Percentiles rank a stretch among this genome's conserved stretches.
These are phyloP conservation scores for Pedicia rivosa DNA, from an alignment of 2,888 invertebrate species.

Conservation along the genomic window DNA sequence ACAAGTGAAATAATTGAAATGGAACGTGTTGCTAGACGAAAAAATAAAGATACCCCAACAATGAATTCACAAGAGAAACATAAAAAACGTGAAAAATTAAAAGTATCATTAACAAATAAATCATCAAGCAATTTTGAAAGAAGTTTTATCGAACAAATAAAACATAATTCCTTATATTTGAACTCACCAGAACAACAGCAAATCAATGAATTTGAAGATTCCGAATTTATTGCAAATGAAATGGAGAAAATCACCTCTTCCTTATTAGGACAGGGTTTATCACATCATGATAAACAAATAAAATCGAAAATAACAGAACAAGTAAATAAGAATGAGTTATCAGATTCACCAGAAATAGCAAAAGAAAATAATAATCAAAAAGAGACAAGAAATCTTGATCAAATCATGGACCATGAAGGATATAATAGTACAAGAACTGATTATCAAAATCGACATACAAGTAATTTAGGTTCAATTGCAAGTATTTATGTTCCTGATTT, in stretches of 20 bases:
- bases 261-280: conserved; percentile 3
- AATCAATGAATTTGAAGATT: conserved; percentile 2
- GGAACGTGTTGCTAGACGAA: conserved; percentile 18
- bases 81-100: conserved; percentile 33
- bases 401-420: conserved; percentile 12
- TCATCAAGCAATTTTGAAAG: conserved; percentile 22
- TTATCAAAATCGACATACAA: not conserved
- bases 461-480: not conserved
- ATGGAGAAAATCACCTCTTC: conserved; percentile 13
- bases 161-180: too few species aligned
- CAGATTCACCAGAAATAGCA: conserved; percentile 10
- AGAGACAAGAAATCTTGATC: conserved; percentile 9
- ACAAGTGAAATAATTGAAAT: conserved; percentile 25
- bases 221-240: conserved; percentile 12
- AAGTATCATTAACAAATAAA: conserved; percentile 29
- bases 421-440: too few species aligned
- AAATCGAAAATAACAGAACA: not conserved
- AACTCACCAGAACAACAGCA: too few species aligned
- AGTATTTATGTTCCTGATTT: not conserved
- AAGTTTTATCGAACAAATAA: too few species aligned
- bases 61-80: conserved; percentile 15
- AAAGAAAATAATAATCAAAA: conserved; percentile 11
- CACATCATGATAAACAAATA: too few species aligned
- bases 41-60: conserved; percentile 11
- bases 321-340: conserved; percentile 5